Conservation (phyloP, 2,888 invertebrate genomes). For the Alloplasta piceator region DNA sequence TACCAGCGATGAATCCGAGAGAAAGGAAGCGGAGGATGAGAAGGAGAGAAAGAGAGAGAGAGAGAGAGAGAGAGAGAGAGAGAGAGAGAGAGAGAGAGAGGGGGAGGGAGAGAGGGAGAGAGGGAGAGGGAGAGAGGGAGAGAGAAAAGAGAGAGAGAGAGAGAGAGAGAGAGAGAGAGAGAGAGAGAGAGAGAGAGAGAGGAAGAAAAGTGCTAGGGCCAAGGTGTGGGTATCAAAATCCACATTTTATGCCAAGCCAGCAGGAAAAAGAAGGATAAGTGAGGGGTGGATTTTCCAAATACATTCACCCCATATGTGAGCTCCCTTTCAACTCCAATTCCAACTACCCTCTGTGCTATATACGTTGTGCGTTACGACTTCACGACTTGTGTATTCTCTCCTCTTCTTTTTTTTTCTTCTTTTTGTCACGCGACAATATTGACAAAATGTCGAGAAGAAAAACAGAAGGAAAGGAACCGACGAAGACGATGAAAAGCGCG, state of each 20-base stretch:
- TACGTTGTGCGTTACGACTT: slow-evolving; percentile 22
- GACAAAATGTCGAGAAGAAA: slow-evolving; percentile 75
- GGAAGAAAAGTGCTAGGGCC: background rate
- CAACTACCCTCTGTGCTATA: slow-evolving; percentile 10
- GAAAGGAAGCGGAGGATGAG: slow-evolving; percentile 9
- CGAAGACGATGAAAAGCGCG: too few relatives aligned
- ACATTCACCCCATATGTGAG: slow-evolving; percentile 38
- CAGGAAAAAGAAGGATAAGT: slow-evolving; percentile 52
- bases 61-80: slow-evolving; percentile 10
- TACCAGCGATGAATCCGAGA: slow-evolving; percentile 34
- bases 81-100: slow-evolving; percentile 17
- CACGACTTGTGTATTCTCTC: slow-evolving; percentile 13
- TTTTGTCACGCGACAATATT: slow-evolving; percentile 69
- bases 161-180: slow-evolving; percentile 23
- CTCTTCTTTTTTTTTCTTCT: background rate
- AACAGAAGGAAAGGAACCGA: slow-evolving; percentile 57
- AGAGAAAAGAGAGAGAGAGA: slow-evolving; percentile 35
- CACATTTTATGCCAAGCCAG: slow-evolving; percentile 62
- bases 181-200: slow-evolving; percentile 21
- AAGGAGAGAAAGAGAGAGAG: slow-evolving; percentile 12
- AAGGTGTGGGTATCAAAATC: slow-evolving; percentile 40
- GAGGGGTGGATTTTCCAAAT: slow-evolving; percentile 59
- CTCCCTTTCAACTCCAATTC: background rate
- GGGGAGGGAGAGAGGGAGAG: slow-evolving; percentile 10
- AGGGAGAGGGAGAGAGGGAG: slow-evolving; percentile 4